These are phyloP conservation scores for Bursaphelenchus mucronatus DNA, from an alignment of 1,140 invertebrate genomes.

Conservation along the genomic window DNA sequence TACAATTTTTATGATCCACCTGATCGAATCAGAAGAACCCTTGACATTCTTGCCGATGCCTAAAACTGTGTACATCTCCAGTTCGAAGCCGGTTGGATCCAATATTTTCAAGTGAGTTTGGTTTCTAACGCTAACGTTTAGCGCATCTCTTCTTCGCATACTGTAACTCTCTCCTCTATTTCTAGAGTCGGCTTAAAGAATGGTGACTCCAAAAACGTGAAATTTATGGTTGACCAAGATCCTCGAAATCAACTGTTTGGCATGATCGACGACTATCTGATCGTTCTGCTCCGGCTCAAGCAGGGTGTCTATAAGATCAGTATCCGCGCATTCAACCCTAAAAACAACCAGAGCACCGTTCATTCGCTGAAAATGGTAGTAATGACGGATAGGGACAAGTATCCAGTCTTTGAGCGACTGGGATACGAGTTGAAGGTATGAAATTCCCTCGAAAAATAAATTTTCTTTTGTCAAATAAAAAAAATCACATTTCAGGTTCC, in stretches of 20 bases:
- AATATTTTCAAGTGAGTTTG: constrained; percentile 39
- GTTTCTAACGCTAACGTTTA: too few relatives aligned
- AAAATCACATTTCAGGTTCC: constrained; percentile 32
- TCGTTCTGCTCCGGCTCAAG: constrained; percentile 20
- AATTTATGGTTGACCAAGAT: constrained; percentile 29
- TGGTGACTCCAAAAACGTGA: constrained; percentile 6
- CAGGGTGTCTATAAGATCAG: constrained; percentile 34
- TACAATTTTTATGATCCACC: constrained; percentile 33
- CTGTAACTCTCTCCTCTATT: not conserved
- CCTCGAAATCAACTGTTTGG: constrained; percentile 31
- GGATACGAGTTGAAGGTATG: constrained; percentile 52
- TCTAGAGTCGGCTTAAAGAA: constrained; percentile 15
- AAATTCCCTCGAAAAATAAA: too few relatives aligned
- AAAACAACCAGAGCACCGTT: constrained; percentile 13
- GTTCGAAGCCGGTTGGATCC: constrained; percentile 48
- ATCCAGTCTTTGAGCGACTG: constrained; percentile 55
- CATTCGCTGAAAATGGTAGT: constrained; percentile 36
- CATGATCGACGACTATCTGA: constrained; percentile 40
- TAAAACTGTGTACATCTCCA: constrained; percentile 51
- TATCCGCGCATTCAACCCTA: constrained; percentile 25
- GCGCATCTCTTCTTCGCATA: too few relatives aligned
- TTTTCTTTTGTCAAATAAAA: too few relatives aligned
- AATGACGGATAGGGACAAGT: constrained; percentile 54
- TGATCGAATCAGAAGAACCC: constrained; percentile 24
- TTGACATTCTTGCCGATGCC: constrained; percentile 55